Evolutionary conservation across 1,140 invertebrate genomes (phyloP).

Genomic region (Sitobion miscanthi): DNA sequence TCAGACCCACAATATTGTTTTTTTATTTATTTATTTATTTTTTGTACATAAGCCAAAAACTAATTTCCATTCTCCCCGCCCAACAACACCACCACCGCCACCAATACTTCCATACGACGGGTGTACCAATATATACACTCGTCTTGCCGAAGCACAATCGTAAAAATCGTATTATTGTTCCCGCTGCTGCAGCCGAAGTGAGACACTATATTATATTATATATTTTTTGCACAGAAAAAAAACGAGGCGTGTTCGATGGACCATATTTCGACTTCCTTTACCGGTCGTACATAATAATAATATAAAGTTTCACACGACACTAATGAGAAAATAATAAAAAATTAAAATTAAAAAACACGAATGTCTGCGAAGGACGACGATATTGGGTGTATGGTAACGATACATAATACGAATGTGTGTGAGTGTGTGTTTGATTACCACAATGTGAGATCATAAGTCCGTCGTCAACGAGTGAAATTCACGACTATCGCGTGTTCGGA

Average conservation of each 20-base stretch:
- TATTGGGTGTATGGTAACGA: background rate
- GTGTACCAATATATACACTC: no score
- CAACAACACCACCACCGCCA: background rate
- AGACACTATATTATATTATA: background rate
- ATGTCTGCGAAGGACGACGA: background rate
- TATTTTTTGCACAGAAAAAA: background rate
- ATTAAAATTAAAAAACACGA: background rate
- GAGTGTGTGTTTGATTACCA: background rate
- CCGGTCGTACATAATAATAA: no score
- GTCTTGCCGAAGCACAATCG: background rate
- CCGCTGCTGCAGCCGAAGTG: background rate
- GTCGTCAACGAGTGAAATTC: background rate
- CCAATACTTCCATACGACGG: background rate
- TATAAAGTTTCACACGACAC: background rate
- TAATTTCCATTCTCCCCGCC: background rate
- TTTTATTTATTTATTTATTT: background rate
- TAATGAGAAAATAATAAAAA: background rate
- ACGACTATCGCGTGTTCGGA: background rate
- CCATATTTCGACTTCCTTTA: background rate
- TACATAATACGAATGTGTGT: no score
- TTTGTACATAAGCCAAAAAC: constrained; percentile 36
- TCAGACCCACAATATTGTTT: background rate
- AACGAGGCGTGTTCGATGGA: background rate
- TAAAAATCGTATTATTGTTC: background rate
- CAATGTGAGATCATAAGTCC: background rate